These are phyloP conservation scores for Heliocidaris erythrogramma DNA, from an alignment of 35 echinoderm and acorn worm genomes.

Conservation along the genomic window DNA sequence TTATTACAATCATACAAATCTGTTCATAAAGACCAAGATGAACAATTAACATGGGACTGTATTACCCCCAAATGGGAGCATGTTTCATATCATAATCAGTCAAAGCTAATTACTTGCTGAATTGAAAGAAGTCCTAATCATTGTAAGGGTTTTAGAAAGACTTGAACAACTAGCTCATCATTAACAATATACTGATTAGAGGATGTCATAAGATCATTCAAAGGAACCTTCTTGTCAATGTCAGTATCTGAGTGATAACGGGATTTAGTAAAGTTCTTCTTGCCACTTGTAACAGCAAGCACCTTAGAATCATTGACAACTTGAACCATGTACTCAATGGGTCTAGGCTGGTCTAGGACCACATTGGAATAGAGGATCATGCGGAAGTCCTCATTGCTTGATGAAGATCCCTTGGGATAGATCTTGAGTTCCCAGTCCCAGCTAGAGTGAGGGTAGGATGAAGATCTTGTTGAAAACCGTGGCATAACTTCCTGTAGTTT, in stretches of 20 bases:
- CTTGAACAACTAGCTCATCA: conserved; percentile 81
- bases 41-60: too few species aligned
- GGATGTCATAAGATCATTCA: conserved; percentile 63
- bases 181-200: conserved; percentile 75
- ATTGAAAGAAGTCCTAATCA: conserved; percentile 39
- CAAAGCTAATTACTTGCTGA: not conserved
- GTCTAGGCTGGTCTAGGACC: conserved; percentile 85
- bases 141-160: conserved; percentile 87
- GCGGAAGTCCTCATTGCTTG: conserved; percentile 93
- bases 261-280: conserved; percentile 96
- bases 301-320: conserved; percentile 79
- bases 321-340: conserved; percentile 93
- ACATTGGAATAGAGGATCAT: conserved; percentile 95
- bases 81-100: not conserved
- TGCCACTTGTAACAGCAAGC: conserved; percentile 72
- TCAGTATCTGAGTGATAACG: conserved; percentile 86
- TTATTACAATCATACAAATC: too few species aligned
- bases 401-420: conserved; percentile 92
- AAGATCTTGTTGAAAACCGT: conserved; percentile 87
- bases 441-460: conserved; percentile 88
- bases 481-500: conserved; percentile 94
- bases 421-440: conserved; percentile 99
- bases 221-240: conserved; percentile 98
- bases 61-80: too few species aligned
- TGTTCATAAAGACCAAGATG: too few species aligned